Evolutionary conservation across 2,797 vertebrate species (phyloP).

Genomic region (Emys orbicularis): DNA sequence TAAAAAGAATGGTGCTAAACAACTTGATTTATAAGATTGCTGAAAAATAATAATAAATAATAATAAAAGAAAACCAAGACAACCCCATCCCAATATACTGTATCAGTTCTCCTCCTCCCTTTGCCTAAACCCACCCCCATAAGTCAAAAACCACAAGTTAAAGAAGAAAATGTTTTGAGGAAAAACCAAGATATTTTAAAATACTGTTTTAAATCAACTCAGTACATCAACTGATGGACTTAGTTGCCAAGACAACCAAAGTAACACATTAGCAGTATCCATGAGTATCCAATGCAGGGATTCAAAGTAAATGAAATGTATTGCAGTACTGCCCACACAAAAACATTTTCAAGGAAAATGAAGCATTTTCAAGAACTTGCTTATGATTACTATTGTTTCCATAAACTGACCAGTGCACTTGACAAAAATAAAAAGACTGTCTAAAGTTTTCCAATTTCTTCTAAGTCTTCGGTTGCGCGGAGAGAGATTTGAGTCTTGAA

Average conservation of each 20-base stretch:
- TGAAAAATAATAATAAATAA: constrained; percentile 19
- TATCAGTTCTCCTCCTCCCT: rapidly evolving
- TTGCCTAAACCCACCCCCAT: not conserved
- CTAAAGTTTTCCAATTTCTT: not conserved
- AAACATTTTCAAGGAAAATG: not conserved
- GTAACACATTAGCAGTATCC: not conserved
- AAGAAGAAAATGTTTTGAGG: not conserved
- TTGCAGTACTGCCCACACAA: not conserved
- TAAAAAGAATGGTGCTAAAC: constrained; percentile 30
- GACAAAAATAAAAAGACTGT: not conserved
- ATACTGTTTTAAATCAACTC: not conserved
- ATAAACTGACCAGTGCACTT: not conserved
- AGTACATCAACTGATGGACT: not conserved
- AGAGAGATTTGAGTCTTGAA: constrained; percentile 9
- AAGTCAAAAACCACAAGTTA: not conserved
- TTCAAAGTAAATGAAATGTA: not conserved
- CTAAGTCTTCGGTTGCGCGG: not conserved
- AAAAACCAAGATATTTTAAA: not conserved
- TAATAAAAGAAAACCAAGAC: not conserved
- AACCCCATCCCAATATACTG: not conserved
- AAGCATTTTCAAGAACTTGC: not conserved
- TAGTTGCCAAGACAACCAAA: not conserved
- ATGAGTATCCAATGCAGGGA: not conserved
- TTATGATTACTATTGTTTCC: not conserved
- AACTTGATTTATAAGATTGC: constrained; percentile 40